Evolutionary conservation across 2,888 invertebrate species (phyloP), one percentile per base, ranked within the genome.

Genomic region (Ichneumon xanthorius): DNA sequence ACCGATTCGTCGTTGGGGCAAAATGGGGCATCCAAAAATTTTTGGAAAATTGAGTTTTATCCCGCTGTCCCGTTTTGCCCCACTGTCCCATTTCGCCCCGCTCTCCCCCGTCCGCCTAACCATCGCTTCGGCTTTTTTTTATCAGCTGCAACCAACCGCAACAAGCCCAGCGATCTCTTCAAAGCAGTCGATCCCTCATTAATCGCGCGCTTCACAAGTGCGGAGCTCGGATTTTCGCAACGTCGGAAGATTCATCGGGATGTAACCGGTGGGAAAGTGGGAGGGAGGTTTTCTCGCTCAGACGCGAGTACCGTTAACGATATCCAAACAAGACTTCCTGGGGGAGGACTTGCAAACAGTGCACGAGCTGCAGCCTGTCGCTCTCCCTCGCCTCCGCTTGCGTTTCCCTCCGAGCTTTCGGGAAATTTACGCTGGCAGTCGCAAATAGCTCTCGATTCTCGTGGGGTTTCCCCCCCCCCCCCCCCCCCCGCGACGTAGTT

Each of bases 241-340:
- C 75, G 70, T 55, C 45, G 16, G 9, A 63, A 65, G 45, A 73
- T 80, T 68, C 73, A 61, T 45, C 67, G 65, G 53, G 61, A 68
- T 80, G 72, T 71, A 53, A 61, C 73, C 48, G 40, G 30, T n/a
- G 16, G 30, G 63, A 30, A 33, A 33, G 16, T 14, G 30, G 63
- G 30, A 40, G 33, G 70, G 40, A 68, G 73, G 85, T 86, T 61
- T 79, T 80, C 71, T 63, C 75, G 63, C 33, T 48, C 45, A 87
- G 89, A 89, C 88, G 88, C 82, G 86, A 89, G 89, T 89, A 89
- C 89, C 80, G 90, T 91, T 92, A 92, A 92, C 91, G 92, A 92
- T 92, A 91, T 92, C 89, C 92, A 92, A 92, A 92, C 92, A 92
- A 89, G 88, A 84, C 85, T 77, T 70, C 82, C 78, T 78, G 70